phyloP scores from a whole-genome alignment of 1,140 invertebrate genomes.

The Macrobrachium rosenbergii region DNA sequence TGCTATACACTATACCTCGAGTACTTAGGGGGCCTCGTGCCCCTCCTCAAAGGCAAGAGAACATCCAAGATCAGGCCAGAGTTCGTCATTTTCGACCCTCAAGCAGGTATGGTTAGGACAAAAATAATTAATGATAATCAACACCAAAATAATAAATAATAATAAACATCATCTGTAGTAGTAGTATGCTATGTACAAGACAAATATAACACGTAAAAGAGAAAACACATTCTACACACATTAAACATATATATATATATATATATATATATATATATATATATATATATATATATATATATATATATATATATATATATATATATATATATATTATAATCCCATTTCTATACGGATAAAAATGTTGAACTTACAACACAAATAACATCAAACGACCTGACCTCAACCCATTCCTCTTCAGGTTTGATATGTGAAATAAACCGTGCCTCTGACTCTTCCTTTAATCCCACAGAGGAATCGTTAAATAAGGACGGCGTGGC shows the following conservation, averaged over 20 bases:
- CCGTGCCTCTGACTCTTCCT: background rate
- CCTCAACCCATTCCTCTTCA: too few relatives aligned
- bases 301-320: constrained; percentile 13
- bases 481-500: constrained; percentile 67
- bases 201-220: too few relatives aligned
- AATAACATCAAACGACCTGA: too few relatives aligned
- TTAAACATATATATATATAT: background rate
- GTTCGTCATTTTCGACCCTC: constrained; percentile 98
- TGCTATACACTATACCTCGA: constrained; percentile 97
- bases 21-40: constrained; percentile 95
- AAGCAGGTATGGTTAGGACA: constrained; percentile 76
- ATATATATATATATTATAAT: background rate
- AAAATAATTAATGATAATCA: background rate
- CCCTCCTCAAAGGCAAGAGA: constrained; percentile 93
- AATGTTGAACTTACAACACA: background rate
- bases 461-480: constrained; percentile 15
- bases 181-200: too few relatives aligned
- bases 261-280: constrained; percentile 17
- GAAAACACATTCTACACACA: background rate
- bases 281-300: constrained; percentile 22
- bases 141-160: too few relatives aligned
- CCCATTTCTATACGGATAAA: background rate
- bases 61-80: constrained; percentile 97
- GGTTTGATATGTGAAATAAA: background rate
- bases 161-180: too few relatives aligned